Conservation (phyloP, 2,888 invertebrate species). For the Eristalinus sepulchralis region DNA sequence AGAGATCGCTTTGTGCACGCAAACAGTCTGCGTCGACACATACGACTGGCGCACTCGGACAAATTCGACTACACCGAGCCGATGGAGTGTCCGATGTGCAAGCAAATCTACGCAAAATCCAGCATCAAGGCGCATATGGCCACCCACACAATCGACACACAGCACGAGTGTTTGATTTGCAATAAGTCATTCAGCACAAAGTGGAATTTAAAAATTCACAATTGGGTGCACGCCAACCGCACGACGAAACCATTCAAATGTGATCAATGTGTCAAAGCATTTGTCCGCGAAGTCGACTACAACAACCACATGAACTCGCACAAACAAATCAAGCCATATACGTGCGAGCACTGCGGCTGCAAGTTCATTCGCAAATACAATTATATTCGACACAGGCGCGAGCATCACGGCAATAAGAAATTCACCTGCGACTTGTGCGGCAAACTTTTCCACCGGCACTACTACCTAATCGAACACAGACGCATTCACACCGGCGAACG, state of each 20-base stretch:
- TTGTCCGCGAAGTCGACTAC: constrained; percentile 90
- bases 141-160: constrained; percentile 88
- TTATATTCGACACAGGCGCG: constrained; percentile 91
- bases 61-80: constrained; percentile 86
- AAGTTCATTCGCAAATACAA: constrained; percentile 94
- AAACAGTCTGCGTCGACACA: constrained; percentile 91
- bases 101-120: constrained; percentile 87
- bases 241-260: constrained; percentile 93
- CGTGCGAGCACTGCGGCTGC: constrained; percentile 94
- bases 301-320: constrained; percentile 93
- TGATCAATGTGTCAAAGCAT: constrained; percentile 90
- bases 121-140: constrained; percentile 90
- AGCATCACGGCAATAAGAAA: constrained; percentile 90
- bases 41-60: constrained; percentile 89
- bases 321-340: constrained; percentile 90
- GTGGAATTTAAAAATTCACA: constrained; percentile 94
- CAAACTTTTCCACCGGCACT: constrained; percentile 92
- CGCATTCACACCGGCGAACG: constrained; percentile 90
- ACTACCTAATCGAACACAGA: constrained; percentile 93
- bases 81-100: constrained; percentile 87
- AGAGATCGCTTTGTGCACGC: constrained; percentile 93
- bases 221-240: constrained; percentile 93
- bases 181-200: constrained; percentile 93
- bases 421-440: constrained; percentile 89
- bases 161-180: constrained; percentile 91